Evolutionary conservation across 2,113 vertebrate species (phyloP).

Genomic region (Bujurquina vittata): DNA sequence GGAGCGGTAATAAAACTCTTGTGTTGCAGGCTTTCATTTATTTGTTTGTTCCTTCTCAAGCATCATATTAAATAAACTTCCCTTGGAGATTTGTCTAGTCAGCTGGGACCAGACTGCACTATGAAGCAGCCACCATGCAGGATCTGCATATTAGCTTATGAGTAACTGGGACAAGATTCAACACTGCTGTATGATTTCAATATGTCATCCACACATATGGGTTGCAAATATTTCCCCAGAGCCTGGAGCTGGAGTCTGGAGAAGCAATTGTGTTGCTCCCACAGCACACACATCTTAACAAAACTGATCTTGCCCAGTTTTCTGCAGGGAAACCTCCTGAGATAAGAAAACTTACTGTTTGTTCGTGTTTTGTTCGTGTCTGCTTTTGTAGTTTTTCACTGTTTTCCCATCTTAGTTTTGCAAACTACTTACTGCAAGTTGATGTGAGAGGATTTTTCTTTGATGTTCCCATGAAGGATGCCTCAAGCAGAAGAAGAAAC

Average conservation of each 20-base stretch:
- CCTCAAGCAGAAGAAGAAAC: conserved; percentile 10
- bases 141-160: conserved; percentile 49
- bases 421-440: conserved; percentile 10
- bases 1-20: conserved; percentile 51
- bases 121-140: conserved; percentile 9
- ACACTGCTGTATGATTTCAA: conserved; percentile 33
- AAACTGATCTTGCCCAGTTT: conserved; percentile 6
- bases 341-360: neutral
- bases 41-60: conserved; percentile 56
- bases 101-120: conserved; percentile 41
- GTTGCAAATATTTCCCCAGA: conserved; percentile 25
- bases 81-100: conserved; percentile 54
- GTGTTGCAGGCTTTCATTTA: conserved; percentile 51
- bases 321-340: conserved; percentile 41
- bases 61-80: conserved; percentile 64
- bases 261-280: conserved; percentile 18
- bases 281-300: conserved; percentile 16
- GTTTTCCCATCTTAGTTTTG: neutral
- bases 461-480: conserved; percentile 32
- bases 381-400: neutral
- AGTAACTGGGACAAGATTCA: conserved; percentile 43
- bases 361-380: neutral
- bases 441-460: conserved; percentile 1
- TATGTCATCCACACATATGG: conserved; percentile 47
- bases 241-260: conserved; percentile 13